These are phyloP conservation scores for Autographa gamma DNA, from an alignment of 2,888 invertebrate genomes.

Conservation along the genomic window DNA sequence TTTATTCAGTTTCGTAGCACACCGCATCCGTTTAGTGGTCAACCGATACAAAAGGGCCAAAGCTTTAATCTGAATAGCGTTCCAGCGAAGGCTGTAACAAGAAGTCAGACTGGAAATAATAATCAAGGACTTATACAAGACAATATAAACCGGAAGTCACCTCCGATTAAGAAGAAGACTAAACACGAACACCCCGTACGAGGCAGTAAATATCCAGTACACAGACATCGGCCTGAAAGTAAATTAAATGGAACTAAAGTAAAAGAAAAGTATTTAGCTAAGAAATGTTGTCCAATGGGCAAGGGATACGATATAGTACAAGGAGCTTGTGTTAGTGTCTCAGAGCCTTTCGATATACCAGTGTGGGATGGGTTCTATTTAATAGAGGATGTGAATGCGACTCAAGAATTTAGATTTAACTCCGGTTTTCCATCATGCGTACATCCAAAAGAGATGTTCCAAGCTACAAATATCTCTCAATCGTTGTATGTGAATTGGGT, in stretches of 20 bases:
- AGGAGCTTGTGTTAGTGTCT: background rate
- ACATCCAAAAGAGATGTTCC: background rate
- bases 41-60: no score
- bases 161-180: no score
- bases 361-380: background rate
- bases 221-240: no score
- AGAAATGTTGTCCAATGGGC: background rate
- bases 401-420: background rate
- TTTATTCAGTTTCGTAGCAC: background rate
- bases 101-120: no score
- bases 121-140: no score
- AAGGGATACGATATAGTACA: background rate
- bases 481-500: background rate
- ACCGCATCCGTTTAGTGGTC: no score
- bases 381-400: background rate
- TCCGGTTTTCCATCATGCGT: background rate
- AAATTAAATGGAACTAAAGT: background rate
- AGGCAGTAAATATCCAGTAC: no score
- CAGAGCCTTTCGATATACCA: background rate
- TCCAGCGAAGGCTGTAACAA: no score
- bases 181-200: no score
- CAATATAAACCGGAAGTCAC: no score
- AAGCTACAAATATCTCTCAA: background rate
- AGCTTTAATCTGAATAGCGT: no score
- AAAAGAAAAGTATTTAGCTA: background rate